Base-by-base conservation (phyloP, 2,888 invertebrate genomes). In the Invenusta paracnida region DNA sequence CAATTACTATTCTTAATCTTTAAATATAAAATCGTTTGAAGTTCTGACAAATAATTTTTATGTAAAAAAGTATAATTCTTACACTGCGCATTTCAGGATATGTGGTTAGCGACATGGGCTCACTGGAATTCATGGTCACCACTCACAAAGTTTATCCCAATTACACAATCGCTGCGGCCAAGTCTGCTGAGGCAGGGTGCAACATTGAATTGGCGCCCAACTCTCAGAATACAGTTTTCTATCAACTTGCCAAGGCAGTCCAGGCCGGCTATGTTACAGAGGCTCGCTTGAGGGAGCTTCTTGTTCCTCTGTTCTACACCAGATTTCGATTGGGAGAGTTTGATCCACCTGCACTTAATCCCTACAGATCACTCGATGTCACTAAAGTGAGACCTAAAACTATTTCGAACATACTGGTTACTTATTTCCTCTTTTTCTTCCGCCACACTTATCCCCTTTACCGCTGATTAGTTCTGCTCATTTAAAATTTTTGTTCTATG, bases 21-120 rank as follows among this genome's bases (percentile, higher is more conserved):
- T 48, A 48, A 48, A 48, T 17, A 48, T 11, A 48, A 48, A 48
- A 11, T 48, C 5, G 17, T 17, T 11, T 48, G 48, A 11, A n/a
- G n/a, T n/a, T n/a, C n/a, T n/a, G n/a, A n/a, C n/a, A n/a, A n/a
- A n/a, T n/a, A n/a, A n/a, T n/a, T n/a, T n/a, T n/a, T n/a, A n/a
- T n/a, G n/a, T n/a, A n/a, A n/a, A n/a, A n/a, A n/a, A n/a, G n/a
- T n/a, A n/a, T n/a, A n/a, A n/a, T n/a, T n/a, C n/a, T n/a, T n/a
- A n/a, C n/a, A n/a, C n/a, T n/a, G n/a, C n/a, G n/a, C n/a, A n/a
- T 48, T 48, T 48, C 48, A 73, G 88, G 89, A 23, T 89, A 88
- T 84, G 86, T 88, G 79, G 85, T 89, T 67, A 88, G 89, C 82
- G 89, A 89, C 84, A 87, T 85, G 17, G 88, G 88, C n/a, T 89